A percentile compares a stretch with the other conserved stretches of the same genome.
phyloP scores from a whole-genome alignment of 2,113 vertebrate genomes.

The Nipponia nippon region DNA sequence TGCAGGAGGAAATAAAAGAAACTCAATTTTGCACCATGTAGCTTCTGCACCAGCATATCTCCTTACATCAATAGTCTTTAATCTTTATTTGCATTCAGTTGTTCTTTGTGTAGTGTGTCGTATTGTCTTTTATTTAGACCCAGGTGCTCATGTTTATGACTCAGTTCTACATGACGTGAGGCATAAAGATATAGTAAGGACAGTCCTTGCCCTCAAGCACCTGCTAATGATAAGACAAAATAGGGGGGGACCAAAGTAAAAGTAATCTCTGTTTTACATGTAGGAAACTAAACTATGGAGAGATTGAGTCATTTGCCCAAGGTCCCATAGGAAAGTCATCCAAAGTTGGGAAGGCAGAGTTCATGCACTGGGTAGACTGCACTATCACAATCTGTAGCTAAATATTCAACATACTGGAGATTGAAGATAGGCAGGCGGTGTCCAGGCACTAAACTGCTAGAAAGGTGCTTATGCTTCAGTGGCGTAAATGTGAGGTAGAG shows the following conservation, averaged over 20 bases:
- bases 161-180: neutral
- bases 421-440: neutral
- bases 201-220: neutral
- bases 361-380: neutral
- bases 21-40: neutral
- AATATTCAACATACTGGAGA: neutral
- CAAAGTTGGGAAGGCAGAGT: neutral
- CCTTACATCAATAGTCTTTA: neutral
- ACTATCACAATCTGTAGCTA: neutral
- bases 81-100: neutral
- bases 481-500: neutral
- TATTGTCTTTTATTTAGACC: neutral
- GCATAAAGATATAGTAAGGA: neutral
- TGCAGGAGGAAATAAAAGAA: neutral
- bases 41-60: fast-evolving
- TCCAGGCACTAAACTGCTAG: neutral
- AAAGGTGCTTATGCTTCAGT: neutral
- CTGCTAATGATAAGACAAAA: neutral
- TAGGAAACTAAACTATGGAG: neutral
- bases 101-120: neutral
- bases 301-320: neutral
- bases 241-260: neutral
- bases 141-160: neutral
- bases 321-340: neutral
- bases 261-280: neutral